Base-by-base conservation (phyloP, 2,797 vertebrate species). In the Premnoplex brunnescens region DNA sequence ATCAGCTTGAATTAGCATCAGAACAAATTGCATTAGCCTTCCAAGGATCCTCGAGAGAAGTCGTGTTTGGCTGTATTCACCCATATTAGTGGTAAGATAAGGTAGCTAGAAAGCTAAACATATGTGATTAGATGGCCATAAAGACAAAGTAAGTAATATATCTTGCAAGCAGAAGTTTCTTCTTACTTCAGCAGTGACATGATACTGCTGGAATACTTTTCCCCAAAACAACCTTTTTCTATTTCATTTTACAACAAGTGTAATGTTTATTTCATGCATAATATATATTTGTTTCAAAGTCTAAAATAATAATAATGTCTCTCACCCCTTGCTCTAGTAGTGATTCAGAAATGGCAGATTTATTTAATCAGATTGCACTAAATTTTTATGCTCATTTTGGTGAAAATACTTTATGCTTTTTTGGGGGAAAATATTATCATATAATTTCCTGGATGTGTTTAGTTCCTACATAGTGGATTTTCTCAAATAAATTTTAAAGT, bases 391-490 rank as follows among this genome's bases (percentile, higher is more conserved):
- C 12, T 88, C 62, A 63, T 90, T 67, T 83, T 16, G 15, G 16
- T 85, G 37, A 81, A 91, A 92, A 85, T 41, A 36, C 68, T 82
- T 78, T 68, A 36, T 20, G 28, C 8, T 78, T 64, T 66, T 91
- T 73, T 78, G 63, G 26, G 24, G 68, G 28, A 79, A 90, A 92
- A 87, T 64, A 52, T 68, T 79, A 34, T 68, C 24, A 82, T 73
- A 76, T 86, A 9, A 72, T 90, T 85, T 94, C 66, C 55, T 69
- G 71, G 16, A 91, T 85, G 28, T 83, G 66, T 78, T 71, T 89
- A 56, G 37, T 71, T 94, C 60, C 71, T 60, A 54, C 46, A 49
- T 15, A 43, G 14, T 1, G 10, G 37, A 20, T 59, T 39, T 56
- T 54, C 14, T 4, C 30, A 55, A 73, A 78, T n/a, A 55, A 37